A percentile compares a stretch with the other conserved stretches of the same genome.
Evolutionary conservation across 2,113 vertebrate genomes (phyloP).

Genomic region (Hyperopisus bebe): DNA sequence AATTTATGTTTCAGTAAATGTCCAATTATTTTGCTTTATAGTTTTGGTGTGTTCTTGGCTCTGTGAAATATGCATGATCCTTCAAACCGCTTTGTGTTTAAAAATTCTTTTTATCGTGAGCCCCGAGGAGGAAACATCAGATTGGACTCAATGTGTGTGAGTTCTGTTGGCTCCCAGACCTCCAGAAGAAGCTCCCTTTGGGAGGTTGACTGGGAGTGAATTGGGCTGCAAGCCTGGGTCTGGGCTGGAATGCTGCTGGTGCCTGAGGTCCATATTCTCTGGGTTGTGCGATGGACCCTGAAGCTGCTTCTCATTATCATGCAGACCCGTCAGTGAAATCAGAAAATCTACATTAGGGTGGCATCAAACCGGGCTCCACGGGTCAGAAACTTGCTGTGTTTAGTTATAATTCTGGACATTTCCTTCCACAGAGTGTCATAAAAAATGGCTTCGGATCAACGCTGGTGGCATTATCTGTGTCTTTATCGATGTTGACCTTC

Average conservation of each 20-base stretch:
- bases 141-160: conserved; percentile 26
- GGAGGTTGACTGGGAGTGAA: conserved; percentile 28
- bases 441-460: conserved; percentile 8
- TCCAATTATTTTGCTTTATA: conserved; percentile 55
- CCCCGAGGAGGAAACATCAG: conserved; percentile 44
- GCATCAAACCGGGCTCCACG: not conserved
- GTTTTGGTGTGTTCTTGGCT: conserved; percentile 40
- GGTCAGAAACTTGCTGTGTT: not conserved
- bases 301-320: not conserved
- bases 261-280: not conserved
- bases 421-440: not conserved
- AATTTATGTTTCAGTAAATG: conserved; percentile 55
- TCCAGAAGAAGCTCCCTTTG: conserved; percentile 37
- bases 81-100: conserved; percentile 47
- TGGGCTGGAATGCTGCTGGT: not conserved
- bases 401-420: not conserved
- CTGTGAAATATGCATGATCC: conserved; percentile 59
- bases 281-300: not conserved
- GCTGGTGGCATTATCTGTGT: not conserved
- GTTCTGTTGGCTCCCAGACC: conserved; percentile 32
- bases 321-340: not conserved
- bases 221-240: not conserved
- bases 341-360: not conserved
- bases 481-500: not conserved
- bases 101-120: conserved; percentile 49